Base-by-base conservation (phyloP, 2,888 invertebrate species). In the Idaea aversata region DNA sequence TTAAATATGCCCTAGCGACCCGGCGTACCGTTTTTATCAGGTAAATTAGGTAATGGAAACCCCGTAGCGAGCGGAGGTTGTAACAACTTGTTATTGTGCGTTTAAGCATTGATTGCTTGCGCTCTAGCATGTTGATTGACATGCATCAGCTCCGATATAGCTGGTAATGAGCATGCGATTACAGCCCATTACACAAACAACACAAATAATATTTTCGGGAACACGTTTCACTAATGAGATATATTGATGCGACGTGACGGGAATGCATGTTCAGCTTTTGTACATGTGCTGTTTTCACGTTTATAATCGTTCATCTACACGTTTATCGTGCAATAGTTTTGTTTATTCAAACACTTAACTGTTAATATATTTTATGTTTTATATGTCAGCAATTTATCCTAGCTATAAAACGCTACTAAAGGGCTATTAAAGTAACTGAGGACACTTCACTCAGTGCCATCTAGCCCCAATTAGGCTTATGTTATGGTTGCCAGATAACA, bases 31-130 rank as follows among this genome's bases (percentile, higher is more conserved):
- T 85, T 87, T 87, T 88, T 87, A 87, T 85, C 83, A 78, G 77
- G 74, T 81, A 86, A 87, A 87, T 85, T 80, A 85, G 86, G 86
- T 86, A 87, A 87, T 87, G 85, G 86, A 84, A 81, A 84, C 85
- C 82, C 81, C 81, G 77, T 77, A 76, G 81, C 81, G 74, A 76
- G 77, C 74, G 47, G 13, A 13, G 47, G 7, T 74, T 80, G 83
- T 88, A 88, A 88, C 88, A 85, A 88, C 88, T 86, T 82, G 84
- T 85, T 87, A 86, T 87, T 88, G 87, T 85, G 67, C 79, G 73
- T 72, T 72, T 75, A 75, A 70, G 72, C 80, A 80, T 81, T 84
- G 86, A 85, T 84, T 84, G 85, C 81, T 80, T 77, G 82, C 78
- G 80, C 83, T 78, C 70, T 72, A 10, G 36, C 15, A 15, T 34